Evolutionary conservation across 2,113 vertebrate species (phyloP), one percentile per base, ranked within the genome.

Genomic region (Lates calcarifer): DNA sequence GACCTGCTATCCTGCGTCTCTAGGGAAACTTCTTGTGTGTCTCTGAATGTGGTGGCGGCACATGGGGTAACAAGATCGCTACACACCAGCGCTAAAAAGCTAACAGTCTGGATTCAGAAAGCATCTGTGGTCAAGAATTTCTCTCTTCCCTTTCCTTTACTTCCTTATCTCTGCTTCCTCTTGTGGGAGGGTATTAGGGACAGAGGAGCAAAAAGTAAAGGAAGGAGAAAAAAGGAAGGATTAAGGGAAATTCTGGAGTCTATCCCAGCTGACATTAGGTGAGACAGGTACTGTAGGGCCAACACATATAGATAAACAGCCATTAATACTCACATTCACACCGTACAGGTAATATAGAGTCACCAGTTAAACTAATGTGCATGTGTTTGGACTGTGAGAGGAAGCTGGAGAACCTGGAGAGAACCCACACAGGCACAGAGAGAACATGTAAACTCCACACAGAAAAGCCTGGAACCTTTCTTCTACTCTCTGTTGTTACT

Each of bases 61-160:
- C 90, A 78, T 89, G 82, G 89, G 93, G 95, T 97, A 96, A 97
- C 92, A 91, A 94, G 95, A 97, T 96, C 95, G 93, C 91, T 83
- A 87, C 91, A 86, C 91, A 74, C 63, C 79, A 77, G 90, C 11
- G 89, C 91, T 95, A 95, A 96, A 96, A 96, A 95, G 93, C 85
- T 53, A 2, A 87, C 90, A 94, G 91, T 94, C 94, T 96, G 92
- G 91, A 95, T 89, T 93, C 89, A 91, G 88, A 87, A 91, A 94
- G 94, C 95, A 81, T 92, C 94, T 95, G 93, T 95, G 93, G 94
- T 96, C 92, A 89, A 84, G 90, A 92, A 92, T 93, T 90, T 90
- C 91, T 93, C 89, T 87, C 93, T 93, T 84, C 57, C 89, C 90
- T 79, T 82, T 87, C 81, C 85, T 65, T 91, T 84, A 87, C 90